Evolutionary conservation across 2,797 vertebrate genomes (phyloP).

Genomic region (Enteromius afrohamiltoni): DNA sequence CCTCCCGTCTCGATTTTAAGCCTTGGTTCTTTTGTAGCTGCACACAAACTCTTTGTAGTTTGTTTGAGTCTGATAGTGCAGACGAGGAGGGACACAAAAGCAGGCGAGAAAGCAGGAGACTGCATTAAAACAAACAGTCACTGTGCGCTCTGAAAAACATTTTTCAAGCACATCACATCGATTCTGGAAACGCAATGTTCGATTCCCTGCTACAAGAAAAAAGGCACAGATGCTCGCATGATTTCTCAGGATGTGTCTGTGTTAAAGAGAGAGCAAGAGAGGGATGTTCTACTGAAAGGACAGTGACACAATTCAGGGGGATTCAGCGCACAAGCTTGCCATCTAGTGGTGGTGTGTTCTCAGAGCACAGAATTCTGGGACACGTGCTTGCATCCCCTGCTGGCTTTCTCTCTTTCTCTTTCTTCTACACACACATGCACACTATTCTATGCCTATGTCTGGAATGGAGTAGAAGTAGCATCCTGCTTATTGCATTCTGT

Average conservation of each 20-base stretch:
- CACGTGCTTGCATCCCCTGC: conserved; percentile 36
- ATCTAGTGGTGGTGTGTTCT: conserved; percentile 71
- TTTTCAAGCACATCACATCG: conserved; percentile 66
- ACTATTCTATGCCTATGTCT: conserved; percentile 4
- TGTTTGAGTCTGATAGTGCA: conserved; percentile 15
- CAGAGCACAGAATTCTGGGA: not conserved
- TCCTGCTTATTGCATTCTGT: not conserved
- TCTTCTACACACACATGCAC: conserved; percentile 34
- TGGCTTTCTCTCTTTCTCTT: not conserved
- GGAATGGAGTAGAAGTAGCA: conserved; percentile 42
- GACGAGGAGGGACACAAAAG: conserved; percentile 9
- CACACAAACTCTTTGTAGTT: conserved; percentile 16
- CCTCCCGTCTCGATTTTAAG: conserved; percentile 20
- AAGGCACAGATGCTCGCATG: conserved; percentile 52
- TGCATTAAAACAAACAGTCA: conserved; percentile 67
- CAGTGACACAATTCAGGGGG: not conserved
- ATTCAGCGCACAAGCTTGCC: conserved; percentile 76
- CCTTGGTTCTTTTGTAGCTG: not conserved
- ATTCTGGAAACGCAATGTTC: conserved; percentile 69
- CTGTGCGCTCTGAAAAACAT: conserved; percentile 64
- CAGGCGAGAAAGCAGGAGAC: conserved; percentile 36
- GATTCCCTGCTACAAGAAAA: conserved; percentile 70
- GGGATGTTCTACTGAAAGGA: conserved; percentile 11
- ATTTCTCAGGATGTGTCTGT: conserved; percentile 67
- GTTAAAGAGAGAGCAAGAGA: conserved; percentile 61